A percentile compares a stretch with the other conserved stretches of the same genome.
These are phyloP conservation scores for Oryzias celebensis DNA, from an alignment of 2,113 vertebrate species.

Conservation along the genomic window DNA sequence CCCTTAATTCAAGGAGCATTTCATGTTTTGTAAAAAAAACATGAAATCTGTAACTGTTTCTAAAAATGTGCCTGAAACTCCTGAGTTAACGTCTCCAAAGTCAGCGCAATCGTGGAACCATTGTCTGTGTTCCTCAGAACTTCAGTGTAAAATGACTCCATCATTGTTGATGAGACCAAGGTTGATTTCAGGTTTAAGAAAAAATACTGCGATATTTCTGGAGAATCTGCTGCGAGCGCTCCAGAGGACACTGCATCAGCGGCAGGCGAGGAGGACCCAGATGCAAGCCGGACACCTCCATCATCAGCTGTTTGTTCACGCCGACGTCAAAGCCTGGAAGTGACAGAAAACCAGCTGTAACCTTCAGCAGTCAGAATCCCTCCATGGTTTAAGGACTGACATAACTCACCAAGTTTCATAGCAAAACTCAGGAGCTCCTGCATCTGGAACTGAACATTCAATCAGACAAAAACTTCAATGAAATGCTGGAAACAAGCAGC, in stretches of 20 bases:
- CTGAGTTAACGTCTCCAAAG: too few relatives aligned
- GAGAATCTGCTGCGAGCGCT: conserved; percentile 54
- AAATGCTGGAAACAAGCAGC: neutral
- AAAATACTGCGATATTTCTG: conserved; percentile 76
- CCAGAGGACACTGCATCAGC: conserved; percentile 69
- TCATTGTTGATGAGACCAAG: neutral
- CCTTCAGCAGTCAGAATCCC: neutral
- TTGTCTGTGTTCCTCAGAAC: too few relatives aligned
- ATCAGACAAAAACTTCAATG: conserved; percentile 11
- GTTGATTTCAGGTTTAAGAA: neutral
- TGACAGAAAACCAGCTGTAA: neutral
- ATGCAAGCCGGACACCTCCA: conserved; percentile 82
- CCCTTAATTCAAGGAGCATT: too few relatives aligned
- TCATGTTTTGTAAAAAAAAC: too few relatives aligned
- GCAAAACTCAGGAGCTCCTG: conserved; percentile 71
- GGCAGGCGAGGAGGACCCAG: conserved; percentile 94
- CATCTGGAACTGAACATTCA: conserved; percentile 64
- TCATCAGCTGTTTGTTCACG: conserved; percentile 92
- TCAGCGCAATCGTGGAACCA: neutral
- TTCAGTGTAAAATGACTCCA: neutral
- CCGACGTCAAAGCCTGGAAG: conserved; percentile 87
- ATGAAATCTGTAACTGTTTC: too few relatives aligned
- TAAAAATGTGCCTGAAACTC: too few relatives aligned
- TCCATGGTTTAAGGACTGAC: too few relatives aligned
- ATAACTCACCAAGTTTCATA: conserved; percentile 63